phyloP scores from a whole-genome alignment of 1,140 invertebrate genomes.

The Drosophila bocqueti region DNA sequence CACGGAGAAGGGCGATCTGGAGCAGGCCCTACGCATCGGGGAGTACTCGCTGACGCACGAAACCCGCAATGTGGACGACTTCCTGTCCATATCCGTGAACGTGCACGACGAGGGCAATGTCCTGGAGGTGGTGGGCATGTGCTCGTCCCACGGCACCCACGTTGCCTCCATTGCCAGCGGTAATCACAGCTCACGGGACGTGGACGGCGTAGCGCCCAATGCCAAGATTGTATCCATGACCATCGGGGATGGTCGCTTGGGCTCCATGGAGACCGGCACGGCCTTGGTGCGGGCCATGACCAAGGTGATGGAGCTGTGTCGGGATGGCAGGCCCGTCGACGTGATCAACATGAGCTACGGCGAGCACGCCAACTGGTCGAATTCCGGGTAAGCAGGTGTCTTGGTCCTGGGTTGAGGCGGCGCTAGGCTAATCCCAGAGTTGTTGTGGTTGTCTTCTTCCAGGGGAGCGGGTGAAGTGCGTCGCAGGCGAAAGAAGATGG shows the following conservation, averaged over 20 bases:
- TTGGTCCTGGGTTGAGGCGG: too few relatives aligned
- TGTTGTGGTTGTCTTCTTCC: constrained; percentile 32
- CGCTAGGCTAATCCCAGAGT: constrained; percentile 12
- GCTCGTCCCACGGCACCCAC: constrained; percentile 97
- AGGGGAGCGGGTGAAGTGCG: constrained; percentile 40
- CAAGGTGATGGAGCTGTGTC: constrained; percentile 91
- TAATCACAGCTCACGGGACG: constrained; percentile 95
- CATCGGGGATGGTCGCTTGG: constrained; percentile 95
- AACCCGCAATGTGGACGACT: constrained; percentile 92
- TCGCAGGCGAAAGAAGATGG: constrained; percentile 39
- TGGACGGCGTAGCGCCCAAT: constrained; percentile 98
- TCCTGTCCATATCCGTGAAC: constrained; percentile 96
- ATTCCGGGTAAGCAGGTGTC: constrained; percentile 89
- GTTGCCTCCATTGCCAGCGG: constrained; percentile 98
- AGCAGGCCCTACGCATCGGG: constrained; percentile 91
- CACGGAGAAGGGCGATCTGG: constrained; percentile 89
- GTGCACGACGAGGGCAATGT: constrained; percentile 96
- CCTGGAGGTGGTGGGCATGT: constrained; percentile 96
- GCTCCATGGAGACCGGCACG: constrained; percentile 98
- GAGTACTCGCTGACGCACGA: constrained; percentile 94
- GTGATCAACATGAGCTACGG: constrained; percentile 99
- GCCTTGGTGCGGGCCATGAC: constrained; percentile 96
- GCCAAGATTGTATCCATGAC: constrained; percentile 97
- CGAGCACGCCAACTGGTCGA: constrained; percentile 95
- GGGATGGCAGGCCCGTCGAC: constrained; percentile 89